Conservation (phyloP, 2,888 invertebrate species). For the Patella ulyssiponensis region DNA sequence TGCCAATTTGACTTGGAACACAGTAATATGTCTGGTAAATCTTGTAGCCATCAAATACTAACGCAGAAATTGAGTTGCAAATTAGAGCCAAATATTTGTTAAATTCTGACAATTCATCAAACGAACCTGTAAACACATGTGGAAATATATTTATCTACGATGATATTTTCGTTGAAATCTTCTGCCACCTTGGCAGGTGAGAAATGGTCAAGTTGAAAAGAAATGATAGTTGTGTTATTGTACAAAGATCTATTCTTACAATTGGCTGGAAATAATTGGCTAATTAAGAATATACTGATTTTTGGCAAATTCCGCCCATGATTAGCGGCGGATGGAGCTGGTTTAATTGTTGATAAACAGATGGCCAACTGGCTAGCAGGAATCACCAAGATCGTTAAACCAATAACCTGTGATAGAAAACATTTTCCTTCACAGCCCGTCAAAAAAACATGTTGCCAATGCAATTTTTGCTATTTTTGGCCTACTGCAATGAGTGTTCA, state of each 20-base stretch:
- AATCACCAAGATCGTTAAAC: neutral
- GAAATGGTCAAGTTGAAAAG: neutral
- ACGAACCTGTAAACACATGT: neutral
- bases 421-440: neutral
- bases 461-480: slow-evolving; percentile 3
- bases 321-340: neutral
- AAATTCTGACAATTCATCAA: neutral
- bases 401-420: neutral
- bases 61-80: too few relatives aligned
- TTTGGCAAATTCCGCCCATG: slow-evolving; percentile 1
- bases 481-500: neutral
- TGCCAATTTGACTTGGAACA: too few relatives aligned
- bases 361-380: neutral
- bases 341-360: slow-evolving; percentile 2
- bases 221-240: slow-evolving; percentile 2
- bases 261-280: slow-evolving; percentile 5
- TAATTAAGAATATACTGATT: slow-evolving; percentile 1
- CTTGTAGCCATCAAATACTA: too few relatives aligned
- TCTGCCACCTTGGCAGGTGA: neutral
- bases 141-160: neutral
- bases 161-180: neutral
- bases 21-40: too few relatives aligned
- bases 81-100: neutral
- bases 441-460: neutral
- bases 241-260: neutral